Base-by-base conservation (phyloP, 1,140 invertebrate species). In the Zophobas morio region DNA sequence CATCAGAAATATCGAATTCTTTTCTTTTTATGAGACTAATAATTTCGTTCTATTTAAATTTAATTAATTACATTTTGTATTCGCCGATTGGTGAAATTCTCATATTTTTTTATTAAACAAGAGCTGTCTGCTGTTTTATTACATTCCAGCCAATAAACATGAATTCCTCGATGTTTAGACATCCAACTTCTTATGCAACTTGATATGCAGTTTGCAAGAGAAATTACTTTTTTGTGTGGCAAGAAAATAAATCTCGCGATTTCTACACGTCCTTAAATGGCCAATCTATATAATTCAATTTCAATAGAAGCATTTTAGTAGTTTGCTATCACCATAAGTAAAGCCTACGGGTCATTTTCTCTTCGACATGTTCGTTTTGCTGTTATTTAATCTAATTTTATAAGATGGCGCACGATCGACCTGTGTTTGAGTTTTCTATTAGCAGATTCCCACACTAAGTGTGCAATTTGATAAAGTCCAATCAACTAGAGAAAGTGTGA, bases 11-110 rank as follows among this genome's bases (percentile, higher is more conserved):
- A 57, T 37, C 33, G 34, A 66, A 37, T 66, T 66, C 36, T 66
- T 66, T 66, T 32, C n/a, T 66, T 66, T 51, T 42, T 42, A 32
- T 40, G 8, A 66, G 60, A 20, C 37, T 32, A 42, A 40, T 66
- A 66, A 40, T 39, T n/a, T 66, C 60, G 39, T 42, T 66, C 60
- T 42, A 66, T 66, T 66, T 42, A 66, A 5, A 57, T 56, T 56
- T 8, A 53, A 57, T 57, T 57, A 57, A 57, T 63, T 63, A 39
- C 49, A 2, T 20, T 20, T 51, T 51, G 20, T 20, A 51, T 51
- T 51, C 4, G 49, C 6, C 4, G 6, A 51, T 51, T 51, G 2
- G 49, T 51, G n/a, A 51, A 51, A 63, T 63, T 63, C 36, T 39
- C 6, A 37, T 37, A 34, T 39, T 39, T 39, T 37, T 39, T 63